Conservation (phyloP, 2,113 vertebrate species). For the Phylloscopus whistleri region DNA sequence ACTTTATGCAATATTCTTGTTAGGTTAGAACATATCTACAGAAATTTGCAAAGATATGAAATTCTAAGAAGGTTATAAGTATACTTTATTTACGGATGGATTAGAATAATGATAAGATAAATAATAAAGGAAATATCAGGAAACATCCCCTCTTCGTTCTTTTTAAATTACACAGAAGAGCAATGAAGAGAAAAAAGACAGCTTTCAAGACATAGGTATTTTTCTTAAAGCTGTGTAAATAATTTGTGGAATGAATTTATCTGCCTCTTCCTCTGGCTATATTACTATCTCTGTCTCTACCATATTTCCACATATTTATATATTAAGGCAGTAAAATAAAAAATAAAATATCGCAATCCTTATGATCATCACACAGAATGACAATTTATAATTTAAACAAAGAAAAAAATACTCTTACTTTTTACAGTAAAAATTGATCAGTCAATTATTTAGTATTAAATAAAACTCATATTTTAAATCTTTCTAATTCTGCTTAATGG, state of each 20-base stretch:
- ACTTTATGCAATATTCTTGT: background rate
- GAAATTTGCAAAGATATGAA: background rate
- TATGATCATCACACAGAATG: background rate
- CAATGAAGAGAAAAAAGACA: background rate
- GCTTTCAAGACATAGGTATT: background rate
- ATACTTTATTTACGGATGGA: background rate
- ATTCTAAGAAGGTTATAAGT: background rate
- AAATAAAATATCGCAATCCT: background rate
- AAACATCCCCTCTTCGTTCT: background rate
- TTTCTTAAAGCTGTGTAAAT: background rate
- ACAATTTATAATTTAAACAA: background rate
- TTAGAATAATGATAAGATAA: background rate
- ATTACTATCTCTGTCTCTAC: too few relatives aligned
- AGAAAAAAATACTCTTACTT: background rate
- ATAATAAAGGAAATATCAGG: background rate
- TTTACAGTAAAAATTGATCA: background rate
- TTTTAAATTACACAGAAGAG: background rate
- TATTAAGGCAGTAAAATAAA: background rate
- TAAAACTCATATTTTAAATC: background rate
- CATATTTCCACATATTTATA: background rate
- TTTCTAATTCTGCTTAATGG: background rate
- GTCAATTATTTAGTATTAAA: background rate
- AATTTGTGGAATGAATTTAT: background rate
- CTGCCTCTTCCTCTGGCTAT: background rate
- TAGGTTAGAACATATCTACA: background rate